These are phyloP conservation scores for Tipula confusa DNA, from an alignment of 2,888 invertebrate species.

Conservation along the genomic window DNA sequence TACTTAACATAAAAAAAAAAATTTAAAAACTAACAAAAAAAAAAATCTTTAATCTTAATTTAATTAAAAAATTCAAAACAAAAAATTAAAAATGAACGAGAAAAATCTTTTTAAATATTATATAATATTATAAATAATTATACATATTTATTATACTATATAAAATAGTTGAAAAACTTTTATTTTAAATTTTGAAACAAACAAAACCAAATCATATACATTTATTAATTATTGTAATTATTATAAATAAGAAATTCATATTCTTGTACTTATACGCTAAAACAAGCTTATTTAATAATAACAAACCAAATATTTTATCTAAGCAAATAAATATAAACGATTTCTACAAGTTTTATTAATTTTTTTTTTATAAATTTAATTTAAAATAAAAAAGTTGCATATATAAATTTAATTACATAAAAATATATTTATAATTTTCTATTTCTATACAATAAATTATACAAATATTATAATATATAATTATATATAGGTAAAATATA, in stretches of 20 bases:
- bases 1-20: conserved; percentile 16
- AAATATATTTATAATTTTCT: background rate
- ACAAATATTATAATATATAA: too few species aligned
- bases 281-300: background rate
- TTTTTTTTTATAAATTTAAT: background rate
- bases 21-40: background rate
- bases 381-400: background rate
- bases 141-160: background rate
- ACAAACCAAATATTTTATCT: background rate
- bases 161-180: background rate
- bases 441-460: background rate
- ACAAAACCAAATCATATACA: background rate
- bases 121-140: background rate
- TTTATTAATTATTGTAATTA: background rate
- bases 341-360: background rate
- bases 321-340: background rate
- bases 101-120: background rate
- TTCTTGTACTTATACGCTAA: background rate
- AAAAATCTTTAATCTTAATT: background rate
- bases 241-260: background rate
- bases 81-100: background rate
- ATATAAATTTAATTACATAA: background rate
- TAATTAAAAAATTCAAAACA: background rate
- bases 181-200: background rate
- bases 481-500: background rate